phyloP scores from a whole-genome alignment of 2,888 invertebrate species.

The Calephelis perditalis region DNA sequence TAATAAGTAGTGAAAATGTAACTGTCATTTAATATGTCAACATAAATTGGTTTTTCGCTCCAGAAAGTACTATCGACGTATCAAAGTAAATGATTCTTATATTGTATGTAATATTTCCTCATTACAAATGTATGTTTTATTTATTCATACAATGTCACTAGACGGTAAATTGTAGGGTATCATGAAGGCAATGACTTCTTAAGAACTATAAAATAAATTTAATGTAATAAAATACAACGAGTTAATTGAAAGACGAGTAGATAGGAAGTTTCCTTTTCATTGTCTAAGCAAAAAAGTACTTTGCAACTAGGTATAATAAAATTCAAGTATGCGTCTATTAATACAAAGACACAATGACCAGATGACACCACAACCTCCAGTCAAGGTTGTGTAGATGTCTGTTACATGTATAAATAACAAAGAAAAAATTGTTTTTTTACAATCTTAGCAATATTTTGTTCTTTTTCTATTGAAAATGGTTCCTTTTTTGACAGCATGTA shows the following conservation, averaged over 20 bases:
- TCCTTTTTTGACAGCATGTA: too few species aligned
- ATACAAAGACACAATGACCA: slow-evolving; percentile 8
- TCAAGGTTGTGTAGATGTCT: slow-evolving; percentile 11
- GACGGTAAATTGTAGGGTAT: not conserved
- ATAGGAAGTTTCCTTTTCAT: slow-evolving; percentile 1
- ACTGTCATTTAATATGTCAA: too few species aligned
- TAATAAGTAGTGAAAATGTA: too few species aligned
- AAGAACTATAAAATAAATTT: slow-evolving; percentile 1
- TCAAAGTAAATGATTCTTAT: too few species aligned
- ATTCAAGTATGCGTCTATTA: not conserved
- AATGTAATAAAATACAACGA: slow-evolving; percentile 6
- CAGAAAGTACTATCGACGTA: too few species aligned
- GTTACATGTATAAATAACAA: not conserved
- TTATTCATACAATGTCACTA: too few species aligned
- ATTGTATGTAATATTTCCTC: too few species aligned
- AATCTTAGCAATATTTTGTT: too few species aligned
- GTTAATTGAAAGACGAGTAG: not conserved
- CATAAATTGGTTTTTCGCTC: too few species aligned
- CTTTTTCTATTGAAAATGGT: not conserved
- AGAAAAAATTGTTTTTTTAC: not conserved
- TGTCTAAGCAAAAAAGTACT: slow-evolving; percentile 11
- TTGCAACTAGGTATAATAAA: slow-evolving; percentile 1
- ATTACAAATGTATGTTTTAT: too few species aligned
- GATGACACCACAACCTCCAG: slow-evolving; percentile 19
- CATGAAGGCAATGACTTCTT: slow-evolving; percentile 3